Percentiles rank a stretch among this genome's conserved stretches.
phyloP scores from a whole-genome alignment of 2,888 invertebrate species.

The Lasioglossum marginatum region DNA sequence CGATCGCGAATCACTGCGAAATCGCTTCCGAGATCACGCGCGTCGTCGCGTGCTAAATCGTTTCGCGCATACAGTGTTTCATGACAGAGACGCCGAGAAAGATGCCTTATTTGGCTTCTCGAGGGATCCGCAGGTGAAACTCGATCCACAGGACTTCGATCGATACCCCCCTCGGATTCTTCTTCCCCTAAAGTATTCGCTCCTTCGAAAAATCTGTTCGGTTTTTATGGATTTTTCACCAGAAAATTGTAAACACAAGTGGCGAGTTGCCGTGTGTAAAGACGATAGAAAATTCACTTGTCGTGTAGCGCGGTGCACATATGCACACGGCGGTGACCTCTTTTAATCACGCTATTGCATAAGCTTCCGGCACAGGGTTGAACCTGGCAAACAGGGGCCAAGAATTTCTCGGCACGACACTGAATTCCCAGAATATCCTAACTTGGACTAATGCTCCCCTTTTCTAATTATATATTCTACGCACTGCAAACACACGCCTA shows the following conservation, averaged over 20 bases:
- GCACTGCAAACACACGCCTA: slow-evolving; percentile 32
- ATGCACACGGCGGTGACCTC: slow-evolving; percentile 53
- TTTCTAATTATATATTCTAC: slow-evolving; percentile 64
- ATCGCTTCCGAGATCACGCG: not conserved
- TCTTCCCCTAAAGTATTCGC: not conserved
- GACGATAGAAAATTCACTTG: slow-evolving; percentile 43
- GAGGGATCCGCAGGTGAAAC: not conserved
- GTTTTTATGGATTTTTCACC: not conserved
- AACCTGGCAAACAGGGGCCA: slow-evolving; percentile 56
- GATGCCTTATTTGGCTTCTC: not conserved
- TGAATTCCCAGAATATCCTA: slow-evolving; percentile 69
- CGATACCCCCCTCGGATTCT: not conserved
- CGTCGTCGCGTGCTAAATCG: slow-evolving; percentile 3
- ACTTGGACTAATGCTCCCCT: slow-evolving; percentile 69
- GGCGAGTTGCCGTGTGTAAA: not conserved
- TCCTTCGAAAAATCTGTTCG: not conserved
- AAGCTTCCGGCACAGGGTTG: slow-evolving; percentile 50
- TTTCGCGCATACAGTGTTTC: not conserved
- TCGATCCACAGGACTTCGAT: slow-evolving; percentile 3
- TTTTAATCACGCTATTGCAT: slow-evolving; percentile 48
- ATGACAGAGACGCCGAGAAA: not conserved
- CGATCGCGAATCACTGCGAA: not conserved
- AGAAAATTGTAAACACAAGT: not conserved
- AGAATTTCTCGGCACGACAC: slow-evolving; percentile 65
- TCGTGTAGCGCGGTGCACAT: slow-evolving; percentile 26